Percentiles rank a stretch among this genome's conserved stretches.
These are phyloP conservation scores for Eulemur macaco DNA, from an alignment of 2,113 vertebrate species.

Conservation along the genomic window DNA sequence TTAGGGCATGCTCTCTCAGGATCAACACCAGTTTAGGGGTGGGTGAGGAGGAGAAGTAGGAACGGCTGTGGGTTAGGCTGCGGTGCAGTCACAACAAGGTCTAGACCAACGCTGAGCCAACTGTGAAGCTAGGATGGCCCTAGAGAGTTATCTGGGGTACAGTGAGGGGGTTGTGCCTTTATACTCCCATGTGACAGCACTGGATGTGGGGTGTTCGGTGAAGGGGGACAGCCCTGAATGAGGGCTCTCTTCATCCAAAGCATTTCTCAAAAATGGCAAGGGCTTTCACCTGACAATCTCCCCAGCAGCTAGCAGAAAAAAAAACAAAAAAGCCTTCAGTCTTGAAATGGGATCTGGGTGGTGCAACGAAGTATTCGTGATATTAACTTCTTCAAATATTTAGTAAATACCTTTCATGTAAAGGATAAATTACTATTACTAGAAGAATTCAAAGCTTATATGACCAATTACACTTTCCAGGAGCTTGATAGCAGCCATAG, in stretches of 20 bases:
- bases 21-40: background rate
- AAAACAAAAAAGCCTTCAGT: background rate
- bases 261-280: background rate
- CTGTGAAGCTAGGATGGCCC: background rate
- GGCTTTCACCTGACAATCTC: background rate
- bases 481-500: background rate
- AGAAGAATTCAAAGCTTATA: background rate
- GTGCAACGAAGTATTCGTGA: background rate
- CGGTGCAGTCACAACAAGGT: background rate
- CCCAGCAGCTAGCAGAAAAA: background rate
- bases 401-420: background rate
- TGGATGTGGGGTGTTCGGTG: background rate
- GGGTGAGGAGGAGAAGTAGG: background rate
- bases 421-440: background rate
- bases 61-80: background rate
- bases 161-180: background rate
- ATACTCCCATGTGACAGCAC: background rate
- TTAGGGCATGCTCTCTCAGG: background rate
- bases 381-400: background rate
- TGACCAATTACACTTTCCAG: background rate
- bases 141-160: background rate
- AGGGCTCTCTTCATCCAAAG: background rate
- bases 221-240: background rate
- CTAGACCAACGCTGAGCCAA: background rate
- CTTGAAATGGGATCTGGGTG: background rate